Evolutionary conservation across 2,113 vertebrate species (phyloP).

Genomic region (Parus major): DNA sequence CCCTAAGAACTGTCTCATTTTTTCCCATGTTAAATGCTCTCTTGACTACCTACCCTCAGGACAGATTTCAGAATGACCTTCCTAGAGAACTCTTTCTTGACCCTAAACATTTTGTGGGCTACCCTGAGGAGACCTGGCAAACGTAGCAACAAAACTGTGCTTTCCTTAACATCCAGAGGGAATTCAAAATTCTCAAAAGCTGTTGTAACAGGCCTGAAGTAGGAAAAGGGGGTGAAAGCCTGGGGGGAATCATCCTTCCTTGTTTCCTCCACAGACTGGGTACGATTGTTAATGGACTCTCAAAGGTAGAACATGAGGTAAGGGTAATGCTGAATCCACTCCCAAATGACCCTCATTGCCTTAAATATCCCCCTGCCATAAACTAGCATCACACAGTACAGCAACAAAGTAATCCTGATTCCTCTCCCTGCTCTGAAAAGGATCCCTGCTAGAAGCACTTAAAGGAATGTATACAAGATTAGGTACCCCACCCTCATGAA

Average conservation of each 20-base stretch:
- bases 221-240: neutral
- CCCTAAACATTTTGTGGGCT: neutral
- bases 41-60: neutral
- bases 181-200: neutral
- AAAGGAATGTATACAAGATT: neutral
- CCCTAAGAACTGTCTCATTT: neutral
- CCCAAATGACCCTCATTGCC: neutral
- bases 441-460: accelerated
- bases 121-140: neutral
- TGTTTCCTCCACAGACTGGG: neutral
- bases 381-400: neutral
- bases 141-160: neutral
- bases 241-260: neutral
- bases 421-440: neutral
- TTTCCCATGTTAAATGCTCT: neutral
- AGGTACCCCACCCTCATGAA: too few species aligned
- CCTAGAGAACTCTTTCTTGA: neutral
- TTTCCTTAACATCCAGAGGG: neutral
- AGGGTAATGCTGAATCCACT: neutral
- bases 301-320: neutral
- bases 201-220: neutral
- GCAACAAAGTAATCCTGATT: neutral
- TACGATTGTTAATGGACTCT: neutral
- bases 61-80: neutral
- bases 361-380: neutral